These are phyloP conservation scores for Oegoconia quadripuncta DNA, from an alignment of 2,888 invertebrate genomes.

Conservation along the genomic window DNA sequence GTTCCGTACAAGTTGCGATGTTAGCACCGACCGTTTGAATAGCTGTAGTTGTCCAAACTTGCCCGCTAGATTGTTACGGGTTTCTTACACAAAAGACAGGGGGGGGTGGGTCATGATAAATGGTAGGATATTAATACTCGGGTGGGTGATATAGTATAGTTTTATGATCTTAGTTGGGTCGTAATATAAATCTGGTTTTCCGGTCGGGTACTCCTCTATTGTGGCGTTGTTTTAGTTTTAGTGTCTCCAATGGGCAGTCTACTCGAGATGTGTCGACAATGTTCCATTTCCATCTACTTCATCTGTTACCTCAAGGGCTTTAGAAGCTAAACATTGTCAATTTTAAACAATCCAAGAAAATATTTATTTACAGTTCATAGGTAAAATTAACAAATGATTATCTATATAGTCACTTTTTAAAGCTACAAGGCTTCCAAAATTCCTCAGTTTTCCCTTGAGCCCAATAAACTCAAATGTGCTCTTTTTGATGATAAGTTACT, in stretches of 20 bases:
- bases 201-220: slow-evolving; percentile 47
- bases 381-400: no score
- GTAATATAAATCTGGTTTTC: slow-evolving; percentile 74
- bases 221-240: slow-evolving; percentile 50
- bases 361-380: no score
- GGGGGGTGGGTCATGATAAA: slow-evolving; percentile 68
- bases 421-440: no score
- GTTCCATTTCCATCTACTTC: no score
- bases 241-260: slow-evolving; percentile 22
- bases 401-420: no score
- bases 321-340: no score
- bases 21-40: slow-evolving; percentile 69
- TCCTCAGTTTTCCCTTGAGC: no score
- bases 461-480: no score
- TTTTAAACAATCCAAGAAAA: no score
- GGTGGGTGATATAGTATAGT: slow-evolving; percentile 67
- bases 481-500: no score
- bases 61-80: slow-evolving; percentile 61
- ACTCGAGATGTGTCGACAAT: background rate
- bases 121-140: slow-evolving; percentile 72
- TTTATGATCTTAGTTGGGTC: slow-evolving; percentile 78
- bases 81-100: slow-evolving; percentile 76
- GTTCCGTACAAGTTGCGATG: slow-evolving; percentile 70
- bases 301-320: no score
- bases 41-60: slow-evolving; percentile 72